Evolutionary conservation across 1,140 invertebrate genomes (phyloP).

Genomic region (Chelonus insularis): DNA sequence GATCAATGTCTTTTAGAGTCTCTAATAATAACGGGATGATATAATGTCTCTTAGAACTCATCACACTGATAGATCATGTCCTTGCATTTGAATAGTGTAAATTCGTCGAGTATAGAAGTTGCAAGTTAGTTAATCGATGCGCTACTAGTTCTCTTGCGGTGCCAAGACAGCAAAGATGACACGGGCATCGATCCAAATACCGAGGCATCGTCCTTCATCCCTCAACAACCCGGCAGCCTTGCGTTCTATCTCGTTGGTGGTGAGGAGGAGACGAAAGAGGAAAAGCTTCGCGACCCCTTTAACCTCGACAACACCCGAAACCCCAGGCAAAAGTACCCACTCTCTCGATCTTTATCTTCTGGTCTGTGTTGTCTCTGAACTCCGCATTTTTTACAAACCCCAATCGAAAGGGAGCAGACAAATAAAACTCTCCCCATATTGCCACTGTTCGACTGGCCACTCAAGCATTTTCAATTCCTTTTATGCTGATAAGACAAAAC

Average conservation of each 20-base stretch:
- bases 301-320: slow-evolving; percentile 10
- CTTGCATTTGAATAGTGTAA: too few relatives aligned
- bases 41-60: too few relatives aligned
- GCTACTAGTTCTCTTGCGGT: background rate
- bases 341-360: background rate
- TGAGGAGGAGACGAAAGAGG: background rate
- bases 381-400: background rate
- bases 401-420: background rate
- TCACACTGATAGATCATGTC: too few relatives aligned
- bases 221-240: background rate
- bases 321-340: background rate
- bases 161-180: background rate
- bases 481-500: too few relatives aligned
- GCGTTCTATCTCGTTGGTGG: background rate
- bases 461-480: too few relatives aligned
- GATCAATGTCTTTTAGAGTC: too few relatives aligned
- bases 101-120: too few relatives aligned
- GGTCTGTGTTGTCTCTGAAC: background rate
- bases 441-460: background rate
- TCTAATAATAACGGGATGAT: too few relatives aligned
- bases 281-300: slow-evolving; percentile 3
- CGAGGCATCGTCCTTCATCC: background rate
- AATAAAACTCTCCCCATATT: background rate
- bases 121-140: too few relatives aligned
- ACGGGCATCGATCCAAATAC: slow-evolving; percentile 11